phyloP scores from a whole-genome alignment of 2,113 vertebrate genomes.

The Zosterops japonicus region DNA sequence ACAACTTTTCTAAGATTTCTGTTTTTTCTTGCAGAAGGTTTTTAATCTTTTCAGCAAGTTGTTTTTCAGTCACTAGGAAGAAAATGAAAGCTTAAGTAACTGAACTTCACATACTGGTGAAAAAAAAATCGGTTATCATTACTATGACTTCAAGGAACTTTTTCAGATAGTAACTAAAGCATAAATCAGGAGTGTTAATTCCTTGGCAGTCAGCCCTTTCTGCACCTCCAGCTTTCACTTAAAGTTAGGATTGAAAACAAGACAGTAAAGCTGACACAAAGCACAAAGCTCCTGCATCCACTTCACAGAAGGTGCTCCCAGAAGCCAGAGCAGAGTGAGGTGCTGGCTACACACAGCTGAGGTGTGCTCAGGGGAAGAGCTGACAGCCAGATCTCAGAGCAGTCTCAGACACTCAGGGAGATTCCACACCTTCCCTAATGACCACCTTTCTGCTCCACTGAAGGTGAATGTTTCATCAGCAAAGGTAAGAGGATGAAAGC shows the following conservation, averaged over 20 bases:
- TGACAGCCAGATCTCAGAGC: accelerated
- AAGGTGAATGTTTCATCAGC: background rate
- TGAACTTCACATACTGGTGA: background rate
- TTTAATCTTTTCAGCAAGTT: slow-evolving; percentile 83
- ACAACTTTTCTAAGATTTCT: slow-evolving; percentile 81
- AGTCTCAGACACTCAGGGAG: background rate
- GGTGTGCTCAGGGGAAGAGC: background rate
- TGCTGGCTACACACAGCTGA: background rate
- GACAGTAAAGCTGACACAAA: background rate
- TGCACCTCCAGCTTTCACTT: background rate
- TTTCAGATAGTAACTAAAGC: background rate
- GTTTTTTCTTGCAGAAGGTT: slow-evolving; percentile 83
- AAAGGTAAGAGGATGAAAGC: background rate
- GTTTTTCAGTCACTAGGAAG: slow-evolving; percentile 87
- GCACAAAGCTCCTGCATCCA: background rate
- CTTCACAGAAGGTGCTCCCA: background rate
- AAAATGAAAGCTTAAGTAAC: slow-evolving; percentile 26
- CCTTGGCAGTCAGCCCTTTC: background rate
- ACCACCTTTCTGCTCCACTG: background rate
- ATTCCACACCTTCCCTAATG: background rate
- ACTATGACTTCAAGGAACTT: background rate
- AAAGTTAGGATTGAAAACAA: background rate
- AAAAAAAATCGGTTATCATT: background rate
- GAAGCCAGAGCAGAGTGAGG: background rate
- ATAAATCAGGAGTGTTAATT: background rate